A percentile compares a stretch with the other conserved stretches of the same genome.
Conservation (phyloP, 2,797 vertebrate genomes). For the Lemur catta region DNA sequence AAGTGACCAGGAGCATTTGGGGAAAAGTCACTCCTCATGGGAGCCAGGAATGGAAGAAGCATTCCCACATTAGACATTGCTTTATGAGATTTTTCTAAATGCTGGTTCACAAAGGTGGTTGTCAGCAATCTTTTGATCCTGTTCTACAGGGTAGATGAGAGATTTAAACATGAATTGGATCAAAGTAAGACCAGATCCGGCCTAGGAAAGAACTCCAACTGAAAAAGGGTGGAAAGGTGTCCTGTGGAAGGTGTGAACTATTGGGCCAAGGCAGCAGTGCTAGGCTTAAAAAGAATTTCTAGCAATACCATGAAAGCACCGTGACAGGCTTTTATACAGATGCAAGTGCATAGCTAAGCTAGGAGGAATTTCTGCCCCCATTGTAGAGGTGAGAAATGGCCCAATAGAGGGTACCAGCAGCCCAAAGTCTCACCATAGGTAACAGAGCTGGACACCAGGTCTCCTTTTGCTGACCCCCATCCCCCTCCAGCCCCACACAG, state of each 20-base stretch:
- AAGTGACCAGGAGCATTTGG: neutral
- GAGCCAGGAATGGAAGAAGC: neutral
- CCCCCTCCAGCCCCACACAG: neutral
- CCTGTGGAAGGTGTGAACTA: conserved; percentile 11
- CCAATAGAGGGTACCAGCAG: neutral
- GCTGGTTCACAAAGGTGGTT: neutral
- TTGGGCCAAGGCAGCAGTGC: neutral
- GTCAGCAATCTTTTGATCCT: conserved; percentile 52
- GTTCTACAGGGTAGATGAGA: conserved; percentile 32
- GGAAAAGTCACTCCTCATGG: neutral
- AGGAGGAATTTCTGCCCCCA: neutral
- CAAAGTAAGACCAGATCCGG: conserved; percentile 45
- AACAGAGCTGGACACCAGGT: neutral
- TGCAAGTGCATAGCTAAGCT: neutral
- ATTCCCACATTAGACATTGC: neutral
- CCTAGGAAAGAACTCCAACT: conserved; percentile 9
- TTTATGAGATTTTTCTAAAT: conserved; percentile 34
- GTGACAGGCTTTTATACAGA: neutral
- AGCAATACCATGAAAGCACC: neutral
- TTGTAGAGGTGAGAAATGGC: neutral
- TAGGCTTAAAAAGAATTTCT: neutral
- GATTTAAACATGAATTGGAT: conserved; percentile 48
- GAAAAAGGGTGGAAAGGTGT: neutral
- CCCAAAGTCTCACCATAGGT: neutral
- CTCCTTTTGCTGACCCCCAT: neutral